Conservation (phyloP, 2,888 invertebrate genomes). For the Epirrita christyi region DNA sequence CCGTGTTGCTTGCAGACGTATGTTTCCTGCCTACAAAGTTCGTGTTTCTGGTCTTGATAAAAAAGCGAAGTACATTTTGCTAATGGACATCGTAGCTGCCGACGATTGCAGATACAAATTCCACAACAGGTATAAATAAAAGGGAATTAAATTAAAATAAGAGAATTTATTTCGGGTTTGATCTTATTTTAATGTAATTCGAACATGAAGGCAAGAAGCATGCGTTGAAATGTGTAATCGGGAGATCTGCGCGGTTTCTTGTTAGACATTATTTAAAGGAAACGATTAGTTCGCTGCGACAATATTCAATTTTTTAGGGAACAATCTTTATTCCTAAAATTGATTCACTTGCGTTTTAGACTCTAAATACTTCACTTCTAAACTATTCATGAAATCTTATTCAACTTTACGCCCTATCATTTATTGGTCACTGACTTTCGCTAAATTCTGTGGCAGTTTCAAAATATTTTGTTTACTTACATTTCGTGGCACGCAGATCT, state of each 20-base stretch:
- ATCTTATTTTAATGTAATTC: conserved; percentile 83
- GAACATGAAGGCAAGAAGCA: conserved; percentile 87
- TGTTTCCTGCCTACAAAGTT: conserved; percentile 99
- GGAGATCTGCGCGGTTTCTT: conserved; percentile 68
- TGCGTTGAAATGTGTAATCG: conserved; percentile 77
- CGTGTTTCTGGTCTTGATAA: conserved; percentile 98
- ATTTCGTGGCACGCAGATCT: conserved; percentile 73
- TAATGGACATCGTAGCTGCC: conserved; percentile 98
- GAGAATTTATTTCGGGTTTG: conserved; percentile 56
- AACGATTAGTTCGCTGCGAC: not conserved
- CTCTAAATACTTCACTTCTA: not conserved
- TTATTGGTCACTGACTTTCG: conserved; percentile 13
- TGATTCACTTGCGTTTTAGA: conserved; percentile 5
- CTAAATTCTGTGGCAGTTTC: conserved; percentile 7
- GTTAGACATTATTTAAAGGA: conserved; percentile 1
- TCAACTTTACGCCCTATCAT: conserved; percentile 8
- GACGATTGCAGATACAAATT: conserved; percentile 98
- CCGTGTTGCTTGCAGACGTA: conserved; percentile 92
- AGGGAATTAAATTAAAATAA: conserved; percentile 82
- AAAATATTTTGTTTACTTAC: conserved; percentile 31
- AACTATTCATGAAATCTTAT: not conserved
- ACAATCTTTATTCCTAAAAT: conserved; percentile 8
- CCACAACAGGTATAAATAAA: conserved; percentile 92
- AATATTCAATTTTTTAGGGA: not conserved
- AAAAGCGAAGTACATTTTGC: conserved; percentile 98